Evolutionary conservation across 2,113 vertebrate genomes (phyloP), one percentile per base, ranked within the genome.

Genomic region (Gobiocypris rarus): DNA sequence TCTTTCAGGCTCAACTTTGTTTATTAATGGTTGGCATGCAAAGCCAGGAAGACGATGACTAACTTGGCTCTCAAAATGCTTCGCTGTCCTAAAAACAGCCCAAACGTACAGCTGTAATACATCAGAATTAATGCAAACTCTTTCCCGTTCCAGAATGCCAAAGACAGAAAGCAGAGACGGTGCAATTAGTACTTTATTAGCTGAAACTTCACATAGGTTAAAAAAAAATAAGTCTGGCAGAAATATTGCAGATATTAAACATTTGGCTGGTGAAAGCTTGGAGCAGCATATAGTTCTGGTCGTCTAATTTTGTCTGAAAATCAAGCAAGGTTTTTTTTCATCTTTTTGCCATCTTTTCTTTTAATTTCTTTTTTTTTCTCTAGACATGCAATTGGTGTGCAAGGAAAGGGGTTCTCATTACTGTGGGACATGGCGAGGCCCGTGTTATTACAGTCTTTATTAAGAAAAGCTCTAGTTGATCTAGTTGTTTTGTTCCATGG

Each of bases 101-200:
- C 54, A 82, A 79, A 80, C 15, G 9, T 85, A 67, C 75, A 81
- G 75, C 59, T 89, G 85, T 61, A 84, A 84, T 59, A 63, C 26
- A 81, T 82, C 52, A 83, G 69, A 50, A 81, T 73, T 56, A 58
- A 52, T 22, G 8, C 61, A 26, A 56, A 34, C 75, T 65, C 28
- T 6, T 34, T 84, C 38, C 69, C 15, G 1, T 45, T 82, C 28
- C 75, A 43, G 48, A 82, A 45, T 73, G 54, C 65, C 75, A 70
- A 61, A 70, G 65, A 75, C 61, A 81, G 74, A 79, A 88, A 84
- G 45, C 79, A 83, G 81, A 84, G 34, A 81, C 73, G 48, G 82
- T 83, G 61, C 75, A 88, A 76, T 87, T 87, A 87, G 50, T 28
- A 48, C 77, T 75, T 69, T 84, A 73, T 87, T 82, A 45, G n/a